These are phyloP conservation scores for Perizoma flavofasciatum DNA, from an alignment of 2,888 invertebrate genomes.

Conservation along the genomic window DNA sequence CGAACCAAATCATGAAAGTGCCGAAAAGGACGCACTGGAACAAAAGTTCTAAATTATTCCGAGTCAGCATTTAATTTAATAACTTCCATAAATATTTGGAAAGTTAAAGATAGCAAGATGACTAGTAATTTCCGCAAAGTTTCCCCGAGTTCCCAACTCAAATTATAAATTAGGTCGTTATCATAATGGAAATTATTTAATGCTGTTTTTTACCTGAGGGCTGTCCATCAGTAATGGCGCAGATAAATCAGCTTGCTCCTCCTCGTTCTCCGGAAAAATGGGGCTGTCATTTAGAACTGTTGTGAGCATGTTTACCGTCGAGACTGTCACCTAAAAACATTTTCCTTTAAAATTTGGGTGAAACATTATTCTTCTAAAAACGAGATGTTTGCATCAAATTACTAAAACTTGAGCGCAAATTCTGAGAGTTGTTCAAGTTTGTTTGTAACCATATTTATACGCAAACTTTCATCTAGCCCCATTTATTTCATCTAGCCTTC, in stretches of 20 bases:
- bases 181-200: conserved; percentile 36
- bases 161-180: conserved; percentile 37
- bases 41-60: conserved; percentile 44
- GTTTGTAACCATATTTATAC: conserved; percentile 26
- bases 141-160: conserved; percentile 17
- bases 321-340: conserved; percentile 87
- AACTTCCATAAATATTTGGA: conserved; percentile 23
- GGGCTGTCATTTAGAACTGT: conserved; percentile 94
- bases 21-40: conserved; percentile 94
- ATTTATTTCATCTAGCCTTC: conserved; percentile 21
- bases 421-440: conserved; percentile 15
- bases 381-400: conserved; percentile 24
- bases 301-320: conserved; percentile 95
- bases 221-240: conserved; percentile 92
- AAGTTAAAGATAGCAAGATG: conserved; percentile 25
- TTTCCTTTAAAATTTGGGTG: conserved; percentile 28
- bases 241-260: conserved; percentile 86
- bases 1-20: conserved; percentile 97
- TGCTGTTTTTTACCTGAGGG: conserved; percentile 82
- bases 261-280: conserved; percentile 91
- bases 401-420: conserved; percentile 18
- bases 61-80: conserved; percentile 24
- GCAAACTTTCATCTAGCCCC: conserved; percentile 32
- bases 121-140: conserved; percentile 21
- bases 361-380: conserved; percentile 17